Percentiles rank a stretch among this genome's conserved stretches.
These are phyloP conservation scores for Mesocentrotus franciscanus DNA, from an alignment of 53 echinoderm and acorn worm species.

Conservation along the genomic window DNA sequence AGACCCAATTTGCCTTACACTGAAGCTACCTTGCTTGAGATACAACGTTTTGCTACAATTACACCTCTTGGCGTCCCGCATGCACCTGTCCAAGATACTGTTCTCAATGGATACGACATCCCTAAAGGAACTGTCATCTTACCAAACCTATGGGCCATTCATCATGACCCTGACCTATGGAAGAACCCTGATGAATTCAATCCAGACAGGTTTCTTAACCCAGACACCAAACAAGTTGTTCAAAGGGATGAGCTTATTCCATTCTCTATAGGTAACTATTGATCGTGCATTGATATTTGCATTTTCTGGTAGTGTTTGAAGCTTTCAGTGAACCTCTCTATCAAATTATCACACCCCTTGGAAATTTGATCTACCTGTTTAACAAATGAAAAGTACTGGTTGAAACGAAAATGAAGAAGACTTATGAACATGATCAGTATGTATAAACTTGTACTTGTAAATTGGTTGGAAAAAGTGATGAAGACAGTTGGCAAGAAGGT, in stretches of 20 bases:
- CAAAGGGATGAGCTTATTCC: constrained; percentile 67
- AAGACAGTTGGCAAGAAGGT: too few relatives aligned
- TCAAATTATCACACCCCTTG: too few relatives aligned
- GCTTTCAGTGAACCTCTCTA: too few relatives aligned
- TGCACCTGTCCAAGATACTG: constrained; percentile 57
- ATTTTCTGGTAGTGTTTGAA: too few relatives aligned
- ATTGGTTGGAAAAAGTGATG: too few relatives aligned
- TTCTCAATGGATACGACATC: constrained; percentile 65
- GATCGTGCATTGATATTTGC: too few relatives aligned
- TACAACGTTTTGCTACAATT: constrained; percentile 55
- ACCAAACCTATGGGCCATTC: constrained; percentile 67
- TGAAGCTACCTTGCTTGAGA: constrained; percentile 68
- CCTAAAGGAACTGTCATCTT: constrained; percentile 67
- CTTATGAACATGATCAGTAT: too few relatives aligned
- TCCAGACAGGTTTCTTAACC: constrained; percentile 67
- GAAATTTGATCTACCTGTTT: too few relatives aligned
- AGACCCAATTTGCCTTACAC: constrained; percentile 65
- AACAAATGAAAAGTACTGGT: too few relatives aligned
- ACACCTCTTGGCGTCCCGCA: constrained; percentile 67
- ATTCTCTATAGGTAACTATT: constrained; percentile 63
- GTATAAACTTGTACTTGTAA: too few relatives aligned
- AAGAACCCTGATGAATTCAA: constrained; percentile 64
- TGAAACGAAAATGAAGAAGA: too few relatives aligned
- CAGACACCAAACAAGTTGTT: constrained; percentile 48
- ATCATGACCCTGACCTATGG: constrained; percentile 68